Base-by-base conservation (phyloP, 1,140 invertebrate genomes). In the Venustaconcha ellipsiformis region DNA sequence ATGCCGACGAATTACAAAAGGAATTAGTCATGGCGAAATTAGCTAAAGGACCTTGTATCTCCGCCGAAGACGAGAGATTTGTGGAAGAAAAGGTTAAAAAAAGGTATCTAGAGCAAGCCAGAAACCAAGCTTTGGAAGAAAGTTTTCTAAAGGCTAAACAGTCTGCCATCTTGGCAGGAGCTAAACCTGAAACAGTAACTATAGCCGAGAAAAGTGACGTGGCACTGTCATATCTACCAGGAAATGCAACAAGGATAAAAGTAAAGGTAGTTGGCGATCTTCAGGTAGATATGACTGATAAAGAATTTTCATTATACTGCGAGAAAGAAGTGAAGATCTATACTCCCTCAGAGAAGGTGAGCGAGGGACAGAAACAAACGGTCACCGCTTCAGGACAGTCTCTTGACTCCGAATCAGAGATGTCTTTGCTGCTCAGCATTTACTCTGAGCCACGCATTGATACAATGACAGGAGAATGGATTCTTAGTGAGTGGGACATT, bases 401-500 rank as follows among this genome's bases (percentile, higher is more conserved):
- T 57, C 57, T 76, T 0, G 62, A 48, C 37, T 48, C 37, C 11
- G 37, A 48, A 48, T 48, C 37, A 48, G 37, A 48, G 11, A 48
- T 4, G 37, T 48, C 37, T 48, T 48, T 6, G 37, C 37, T 48
- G 37, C 11, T 11, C 8, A 48, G 37, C 11, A 48, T 48, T 48
- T 48, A 48, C 37, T 48, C 37, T 48, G 73, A 69, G 59, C 76
- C 81, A 62, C n/a, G 58, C 2, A 81, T 83, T 57, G 80, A 83
- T 64, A 30, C 67, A 17, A 23, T 56, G 11, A 84, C 72, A 14
- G 83, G 83, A 1, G 87, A 88, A 74, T 88, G 87, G 87, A 70
- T 83, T 58, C 57, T 88, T 11, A 81, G 78, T 0, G 80, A 79
- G 23, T 86, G 81, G 69, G 87, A 88, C 57, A 78, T 88, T 58